phyloP scores from a whole-genome alignment of 2,888 invertebrate species.

The Acrocyrtus sp. region DNA sequence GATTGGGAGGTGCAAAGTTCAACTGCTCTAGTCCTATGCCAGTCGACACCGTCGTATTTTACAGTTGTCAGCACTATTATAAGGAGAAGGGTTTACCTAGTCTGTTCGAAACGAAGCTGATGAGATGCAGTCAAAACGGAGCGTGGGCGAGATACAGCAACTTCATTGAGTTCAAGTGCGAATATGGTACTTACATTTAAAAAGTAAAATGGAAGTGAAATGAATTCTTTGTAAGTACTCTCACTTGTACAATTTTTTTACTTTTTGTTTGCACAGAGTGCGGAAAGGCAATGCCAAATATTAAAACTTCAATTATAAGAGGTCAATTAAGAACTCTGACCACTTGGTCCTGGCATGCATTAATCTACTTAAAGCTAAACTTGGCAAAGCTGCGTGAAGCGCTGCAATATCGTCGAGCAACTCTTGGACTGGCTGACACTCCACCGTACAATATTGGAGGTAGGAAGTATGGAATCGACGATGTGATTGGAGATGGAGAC shows the following conservation, averaged over 20 bases:
- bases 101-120: slow-evolving; percentile 17
- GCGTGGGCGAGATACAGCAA: slow-evolving; percentile 37
- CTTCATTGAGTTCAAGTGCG: slow-evolving; percentile 46
- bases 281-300: slow-evolving; percentile 37
- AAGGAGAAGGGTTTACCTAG: slow-evolving; percentile 14
- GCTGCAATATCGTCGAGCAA: slow-evolving; percentile 18
- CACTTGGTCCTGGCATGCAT: slow-evolving; percentile 45
- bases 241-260: neutral
- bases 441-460: neutral
- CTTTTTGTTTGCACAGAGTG: slow-evolving; percentile 25
- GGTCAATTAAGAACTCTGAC: slow-evolving; percentile 25
- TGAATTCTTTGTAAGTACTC: neutral
- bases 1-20: slow-evolving; percentile 31
- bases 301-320: slow-evolving; percentile 25
- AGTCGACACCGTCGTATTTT: slow-evolving; percentile 36
- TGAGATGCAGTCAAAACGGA: slow-evolving; percentile 33
- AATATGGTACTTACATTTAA: slow-evolving; percentile 41
- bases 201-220: neutral
- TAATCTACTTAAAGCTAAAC: slow-evolving; percentile 42
- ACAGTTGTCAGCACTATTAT: slow-evolving; percentile 38
- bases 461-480: too few relatives aligned
- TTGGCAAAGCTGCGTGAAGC: slow-evolving; percentile 25
- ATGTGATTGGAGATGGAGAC: too few relatives aligned
- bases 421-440: neutral
- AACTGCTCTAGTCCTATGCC: slow-evolving; percentile 48